Base-by-base conservation (phyloP, 2,113 vertebrate genomes). In the Saguinus imperator region DNA sequence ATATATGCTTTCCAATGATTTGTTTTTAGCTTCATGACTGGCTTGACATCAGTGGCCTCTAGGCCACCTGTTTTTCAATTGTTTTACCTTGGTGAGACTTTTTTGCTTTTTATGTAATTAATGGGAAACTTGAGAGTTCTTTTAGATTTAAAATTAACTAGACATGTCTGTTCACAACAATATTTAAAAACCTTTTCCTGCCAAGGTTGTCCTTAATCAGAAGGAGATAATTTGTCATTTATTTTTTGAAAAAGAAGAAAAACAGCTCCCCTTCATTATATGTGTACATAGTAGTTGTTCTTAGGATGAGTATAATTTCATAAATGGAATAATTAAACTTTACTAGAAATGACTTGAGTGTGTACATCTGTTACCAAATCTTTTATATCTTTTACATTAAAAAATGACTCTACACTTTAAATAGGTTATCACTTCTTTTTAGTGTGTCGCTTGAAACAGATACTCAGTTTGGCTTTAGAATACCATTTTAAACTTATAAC, bases 111-210 rank as follows among this genome's bases (percentile, higher is more conserved):
- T 81, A 70, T 90, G 32, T 90, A 90, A 90, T 92, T 90, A 87
- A 92, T 80, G 13, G 37, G 57, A 92, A 80, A 84, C 72, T 84
- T 95, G n/a, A n/a, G 23, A 84, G 45, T 84, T 95, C 17, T 83
- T 92, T 97, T 72, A 64, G 75, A 76, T 95, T 83, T 89, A 96
- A 87, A 95, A 90, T 87, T 94, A 93, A 48, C 43, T 89, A 82
- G 57, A 92, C 87, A 81, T 94, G 23, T 52, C 32, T 94, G 2
- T 95, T 91, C 32, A 87, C 77, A 77, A 85, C 52, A 95, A 68
- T 94, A 75, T 80, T 96, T 37, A 14, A 93, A 89, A 88, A 70
- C 32, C 6, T 37, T 73, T 92, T 92, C 45, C 21, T 95, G 40
- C 92, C 48, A 32, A 27, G 87, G 18, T 85, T 92, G 61, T 92